Evolutionary conservation across 2,797 vertebrate species (phyloP), one percentile per base, ranked within the genome.

Genomic region (Martes flavigula): DNA sequence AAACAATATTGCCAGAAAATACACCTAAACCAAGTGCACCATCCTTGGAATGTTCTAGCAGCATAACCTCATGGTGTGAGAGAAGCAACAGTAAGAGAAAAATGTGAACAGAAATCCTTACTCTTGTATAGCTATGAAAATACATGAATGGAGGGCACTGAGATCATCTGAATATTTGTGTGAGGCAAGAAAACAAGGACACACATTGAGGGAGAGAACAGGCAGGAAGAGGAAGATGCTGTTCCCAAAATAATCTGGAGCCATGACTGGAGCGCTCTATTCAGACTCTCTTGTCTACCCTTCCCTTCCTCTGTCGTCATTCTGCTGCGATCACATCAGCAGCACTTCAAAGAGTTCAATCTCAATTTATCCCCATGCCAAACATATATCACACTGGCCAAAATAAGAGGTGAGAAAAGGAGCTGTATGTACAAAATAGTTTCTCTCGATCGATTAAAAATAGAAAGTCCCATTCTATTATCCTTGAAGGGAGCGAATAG

Each of bases 151-250:
- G 46, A 87, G 62, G 68, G 77, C 43, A 90, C 13, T 43, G 35
- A 94, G 79, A 82, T 79, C 43, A 88, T 97, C 32, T 64, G 92
- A 89, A 86, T 8, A 1, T 86, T 87, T 88, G 46, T 95, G 30
- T 84, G 96, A 83, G 51, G 32, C 58, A 84, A 62, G 86, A 90
- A 95, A 92, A 96, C 96, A 97, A 97, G 92, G 86, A 62, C 7
- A 54, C 20, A 91, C 81, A 94, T 79, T 97, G 77, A 90, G 48
- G 32, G 88, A 97, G 82, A 64, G 51, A 88, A 60, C 2, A 83
- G 35, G 20, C 87, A 72, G 97, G 92, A 97, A 97, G 79, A 94
- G 95, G 90, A 98, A 96, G 70, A 94, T 20, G 20, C 56, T 60
- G 38, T 54, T 91, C 87, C 95, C 1, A 0, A 89, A 97, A 94